Base-by-base conservation (phyloP, 1,140 invertebrate genomes). In the Leptoteleia sp. region DNA sequence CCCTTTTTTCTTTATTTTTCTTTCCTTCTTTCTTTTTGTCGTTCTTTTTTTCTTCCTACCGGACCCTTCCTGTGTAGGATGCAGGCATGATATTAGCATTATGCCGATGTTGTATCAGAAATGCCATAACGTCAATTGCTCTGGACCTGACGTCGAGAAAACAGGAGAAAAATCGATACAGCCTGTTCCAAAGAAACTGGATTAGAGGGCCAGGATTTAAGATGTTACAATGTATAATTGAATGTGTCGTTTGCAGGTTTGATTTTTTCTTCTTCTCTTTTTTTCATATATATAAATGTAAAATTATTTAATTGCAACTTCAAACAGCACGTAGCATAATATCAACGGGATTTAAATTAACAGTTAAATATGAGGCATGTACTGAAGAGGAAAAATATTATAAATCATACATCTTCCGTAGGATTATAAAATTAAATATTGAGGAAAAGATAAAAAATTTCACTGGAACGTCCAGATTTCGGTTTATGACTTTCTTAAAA, bases 61-160 rank as follows among this genome's bases (percentile, higher is more conserved):
- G 0, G 15, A 11, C 8, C 19, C 0, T 16, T 6, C 4, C 16
- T 15, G 43, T 31, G 61, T 75, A 43, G 71, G 71, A 50, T 38
- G 71, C 57, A 61, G 31, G 57, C 47, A 40, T 50, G 40, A 48
- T 54, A 48, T 64, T 64, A 55, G 62, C 17, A 31, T 47, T 52
- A 43, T 43, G 33, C 19, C 22, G 35, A 35, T 9, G 37, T 5
- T 47, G 55, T 62, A 62, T 62, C 29, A 19, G 45, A 35, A 52
- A 72, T 55, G 22, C 45, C 40, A 72, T 52, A 62, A 61, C 45
- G 37, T 45, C 15, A 42, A 70, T 48, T 38, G 35, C n/a, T n/a
- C 45, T 57, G 52, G 29, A 29, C 4, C 48, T 12, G 31, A 37
- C 31, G 17, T 37, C 22, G 31, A 35, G 16, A 37, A 61, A 61